Evolutionary conservation across 2,797 vertebrate genomes (phyloP).

Genomic region (Lophotriccus pileatus): DNA sequence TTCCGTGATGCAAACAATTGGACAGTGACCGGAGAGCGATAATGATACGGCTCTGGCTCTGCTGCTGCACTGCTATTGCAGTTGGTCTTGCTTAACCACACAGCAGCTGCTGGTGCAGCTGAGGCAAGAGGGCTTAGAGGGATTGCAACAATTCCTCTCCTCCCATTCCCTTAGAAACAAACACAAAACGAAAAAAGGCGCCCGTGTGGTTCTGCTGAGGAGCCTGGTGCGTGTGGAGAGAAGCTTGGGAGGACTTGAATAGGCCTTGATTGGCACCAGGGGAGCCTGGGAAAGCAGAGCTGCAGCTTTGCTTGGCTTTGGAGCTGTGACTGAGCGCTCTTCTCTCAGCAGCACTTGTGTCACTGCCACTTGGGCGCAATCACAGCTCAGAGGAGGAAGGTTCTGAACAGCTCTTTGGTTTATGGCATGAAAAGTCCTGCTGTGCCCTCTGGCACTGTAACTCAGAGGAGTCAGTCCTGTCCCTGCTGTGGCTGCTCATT

Average conservation of each 20-base stretch:
- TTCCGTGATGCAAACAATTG: neutral
- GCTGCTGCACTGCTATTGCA: neutral
- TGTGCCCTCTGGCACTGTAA: neutral
- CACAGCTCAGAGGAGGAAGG: neutral
- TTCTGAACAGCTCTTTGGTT: neutral
- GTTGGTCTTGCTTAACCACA: conserved; percentile 26
- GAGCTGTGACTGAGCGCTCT: neutral
- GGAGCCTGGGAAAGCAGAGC: neutral
- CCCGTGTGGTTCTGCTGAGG: neutral
- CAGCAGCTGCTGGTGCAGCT: conserved; percentile 43
- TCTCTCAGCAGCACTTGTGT: neutral
- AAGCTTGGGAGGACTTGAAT: neutral
- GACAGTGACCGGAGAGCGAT: neutral
- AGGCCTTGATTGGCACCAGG: neutral
- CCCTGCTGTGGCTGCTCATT: neutral
- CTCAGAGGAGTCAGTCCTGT: neutral
- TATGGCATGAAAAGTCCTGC: neutral
- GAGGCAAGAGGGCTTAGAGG: conserved; percentile 33
- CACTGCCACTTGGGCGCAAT: neutral
- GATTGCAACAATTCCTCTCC: conserved; percentile 18
- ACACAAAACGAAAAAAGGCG: neutral
- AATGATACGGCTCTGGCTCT: neutral
- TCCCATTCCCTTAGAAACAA: conserved; percentile 43
- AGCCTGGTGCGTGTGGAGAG: neutral
- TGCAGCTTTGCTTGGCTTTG: neutral